phyloP scores from a whole-genome alignment of 2,797 vertebrate genomes.

The Gymnocypris eckloni region DNA sequence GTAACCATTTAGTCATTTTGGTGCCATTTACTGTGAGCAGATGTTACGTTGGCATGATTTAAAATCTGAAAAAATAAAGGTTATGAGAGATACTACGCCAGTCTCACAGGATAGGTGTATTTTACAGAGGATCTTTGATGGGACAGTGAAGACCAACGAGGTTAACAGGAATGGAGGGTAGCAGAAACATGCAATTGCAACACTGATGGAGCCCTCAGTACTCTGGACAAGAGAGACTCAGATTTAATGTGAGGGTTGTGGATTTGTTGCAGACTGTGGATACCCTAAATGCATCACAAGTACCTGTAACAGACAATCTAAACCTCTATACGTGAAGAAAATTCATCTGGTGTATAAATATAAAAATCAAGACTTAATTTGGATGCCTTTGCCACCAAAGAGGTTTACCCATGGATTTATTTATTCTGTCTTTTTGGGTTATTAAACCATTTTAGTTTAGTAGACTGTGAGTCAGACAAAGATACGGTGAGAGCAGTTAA shows the following conservation, averaged over 20 bases:
- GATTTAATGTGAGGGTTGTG: constrained; percentile 42
- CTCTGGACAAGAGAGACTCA: constrained; percentile 46
- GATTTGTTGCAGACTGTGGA: constrained; percentile 44
- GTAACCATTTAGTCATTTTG: constrained; percentile 43
- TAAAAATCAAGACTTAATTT: constrained; percentile 52
- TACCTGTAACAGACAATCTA: constrained; percentile 51
- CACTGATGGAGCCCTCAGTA: constrained; percentile 47
- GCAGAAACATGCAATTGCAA: constrained; percentile 59
- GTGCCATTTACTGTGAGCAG: constrained; percentile 62
- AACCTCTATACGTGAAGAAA: constrained; percentile 74
- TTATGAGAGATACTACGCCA: constrained; percentile 44
- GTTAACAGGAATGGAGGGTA: constrained; percentile 43
- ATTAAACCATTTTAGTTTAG: constrained; percentile 37
- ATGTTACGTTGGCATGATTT: constrained; percentile 55
- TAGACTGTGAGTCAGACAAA: constrained; percentile 39
- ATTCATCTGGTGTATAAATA: constrained; percentile 75
- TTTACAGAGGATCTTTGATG: constrained; percentile 50
- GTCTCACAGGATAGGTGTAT: constrained; percentile 52
- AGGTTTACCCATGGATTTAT: constrained; percentile 39
- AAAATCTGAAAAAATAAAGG: constrained; percentile 58
- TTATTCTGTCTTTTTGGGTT: constrained; percentile 37
- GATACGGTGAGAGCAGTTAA: constrained; percentile 55
- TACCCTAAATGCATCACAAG: constrained; percentile 50
- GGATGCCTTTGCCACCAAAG: constrained; percentile 46
- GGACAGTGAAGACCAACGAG: constrained; percentile 27